Percentiles rank a stretch among this genome's conserved stretches.
These are phyloP conservation scores for Sericinus montela DNA, from an alignment of 2,888 invertebrate genomes.

Conservation along the genomic window DNA sequence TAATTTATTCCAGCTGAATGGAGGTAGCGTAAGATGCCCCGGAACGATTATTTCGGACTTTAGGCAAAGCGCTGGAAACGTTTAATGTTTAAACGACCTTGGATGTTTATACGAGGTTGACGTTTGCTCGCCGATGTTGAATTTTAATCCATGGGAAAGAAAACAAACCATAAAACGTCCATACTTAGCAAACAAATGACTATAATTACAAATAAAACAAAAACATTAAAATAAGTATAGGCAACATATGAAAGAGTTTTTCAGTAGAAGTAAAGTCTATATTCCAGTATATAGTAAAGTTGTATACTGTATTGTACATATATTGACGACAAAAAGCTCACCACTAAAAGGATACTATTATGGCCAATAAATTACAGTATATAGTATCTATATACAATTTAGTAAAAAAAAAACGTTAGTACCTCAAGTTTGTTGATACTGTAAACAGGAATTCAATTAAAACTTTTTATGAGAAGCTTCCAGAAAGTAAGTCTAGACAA, in stretches of 20 bases:
- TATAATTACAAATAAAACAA: background rate
- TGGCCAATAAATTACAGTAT: no score
- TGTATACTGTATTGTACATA: no score
- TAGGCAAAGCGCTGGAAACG: conserved; percentile 5
- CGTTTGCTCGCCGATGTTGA: background rate
- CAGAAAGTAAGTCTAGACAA: conserved; percentile 36
- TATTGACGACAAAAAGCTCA: no score
- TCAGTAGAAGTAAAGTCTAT: no score
- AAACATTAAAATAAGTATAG: no score
- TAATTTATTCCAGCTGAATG: conserved; percentile 27
- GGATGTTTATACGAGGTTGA: conserved; percentile 1
- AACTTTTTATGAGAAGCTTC: conserved; percentile 7
- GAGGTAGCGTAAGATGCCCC: conserved; percentile 18
- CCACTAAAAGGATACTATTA: no score
- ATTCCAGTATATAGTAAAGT: no score
- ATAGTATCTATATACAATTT: no score
- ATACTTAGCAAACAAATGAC: background rate
- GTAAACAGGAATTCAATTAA: no score
- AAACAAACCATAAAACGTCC: background rate
- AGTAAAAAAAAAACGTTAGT: background rate
- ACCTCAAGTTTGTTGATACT: no score
- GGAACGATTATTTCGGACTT: conserved; percentile 12
- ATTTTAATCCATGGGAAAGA: background rate
- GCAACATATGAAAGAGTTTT: no score
- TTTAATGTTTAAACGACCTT: conserved; percentile 9